Evolutionary conservation across 2,888 invertebrate genomes (phyloP).

Genomic region (Mesorhabditis sp.): DNA sequence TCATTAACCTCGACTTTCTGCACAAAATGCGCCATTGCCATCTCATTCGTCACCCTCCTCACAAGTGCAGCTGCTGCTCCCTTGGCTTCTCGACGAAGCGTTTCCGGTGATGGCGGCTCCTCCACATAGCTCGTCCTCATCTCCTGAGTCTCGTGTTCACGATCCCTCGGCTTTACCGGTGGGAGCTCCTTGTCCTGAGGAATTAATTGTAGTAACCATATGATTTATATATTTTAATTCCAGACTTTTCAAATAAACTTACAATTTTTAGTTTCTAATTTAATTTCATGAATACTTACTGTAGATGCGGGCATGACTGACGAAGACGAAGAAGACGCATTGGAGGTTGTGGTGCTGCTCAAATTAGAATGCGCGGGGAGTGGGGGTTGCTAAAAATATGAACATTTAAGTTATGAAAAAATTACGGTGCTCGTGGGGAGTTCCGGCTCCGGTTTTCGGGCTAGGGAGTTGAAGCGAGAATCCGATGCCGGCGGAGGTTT

Average conservation of each 20-base stretch:
- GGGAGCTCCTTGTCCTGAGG: no score
- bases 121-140: constrained; percentile 34
- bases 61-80: constrained; percentile 28
- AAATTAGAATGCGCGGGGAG: not conserved
- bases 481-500: constrained; percentile 1
- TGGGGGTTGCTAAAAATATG: not conserved
- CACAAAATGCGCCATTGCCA: constrained; percentile 39
- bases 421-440: not conserved
- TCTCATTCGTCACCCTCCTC: constrained; percentile 32
- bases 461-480: not conserved
- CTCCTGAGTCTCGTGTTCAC: not conserved
- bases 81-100: constrained; percentile 26
- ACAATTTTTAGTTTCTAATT: not conserved
- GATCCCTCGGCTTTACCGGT: no score
- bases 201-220: no score
- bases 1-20: constrained; percentile 29
- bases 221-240: no score
- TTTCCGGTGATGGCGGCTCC: constrained; percentile 32
- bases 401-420: not conserved
- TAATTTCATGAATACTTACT: not conserved
- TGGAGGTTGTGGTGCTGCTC: not conserved
- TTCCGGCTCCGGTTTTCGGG: not conserved
- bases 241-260: no score
- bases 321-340: not conserved
- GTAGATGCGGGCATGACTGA: not conserved